phyloP scores from a whole-genome alignment of 1,140 invertebrate genomes.

The Myzus persicae region DNA sequence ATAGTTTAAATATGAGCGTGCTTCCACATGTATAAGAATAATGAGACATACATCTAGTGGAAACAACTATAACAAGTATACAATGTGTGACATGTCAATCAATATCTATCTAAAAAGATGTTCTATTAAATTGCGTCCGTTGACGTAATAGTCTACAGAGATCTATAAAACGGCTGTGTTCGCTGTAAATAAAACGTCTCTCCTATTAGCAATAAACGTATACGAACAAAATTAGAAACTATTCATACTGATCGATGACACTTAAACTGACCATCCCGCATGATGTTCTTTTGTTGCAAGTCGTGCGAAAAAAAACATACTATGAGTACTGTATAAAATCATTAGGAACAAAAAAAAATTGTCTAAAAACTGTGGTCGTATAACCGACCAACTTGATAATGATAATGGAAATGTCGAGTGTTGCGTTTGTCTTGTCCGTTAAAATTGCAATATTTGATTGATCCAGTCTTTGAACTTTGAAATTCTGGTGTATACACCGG shows the following conservation, averaged over 20 bases:
- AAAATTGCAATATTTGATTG: conserved; percentile 88
- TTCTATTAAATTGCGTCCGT: conserved; percentile 26
- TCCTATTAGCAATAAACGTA: background rate
- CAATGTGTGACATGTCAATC: background rate
- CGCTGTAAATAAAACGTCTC: conserved; percentile 15
- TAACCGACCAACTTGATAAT: background rate
- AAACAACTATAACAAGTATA: background rate
- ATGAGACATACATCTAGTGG: background rate
- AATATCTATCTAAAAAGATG: background rate
- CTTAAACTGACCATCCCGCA: background rate
- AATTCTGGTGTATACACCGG: conserved; percentile 94
- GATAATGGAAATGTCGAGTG: background rate
- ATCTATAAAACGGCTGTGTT: background rate
- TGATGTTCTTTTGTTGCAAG: background rate
- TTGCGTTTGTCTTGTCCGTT: conserved; percentile 51
- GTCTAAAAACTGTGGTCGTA: background rate
- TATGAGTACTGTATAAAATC: conserved; percentile 22
- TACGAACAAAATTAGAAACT: conserved; percentile 11
- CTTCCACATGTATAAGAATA: background rate
- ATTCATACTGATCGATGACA: background rate
- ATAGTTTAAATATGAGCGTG: background rate
- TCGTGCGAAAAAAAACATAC: conserved; percentile 22
- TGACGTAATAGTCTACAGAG: conserved; percentile 9
- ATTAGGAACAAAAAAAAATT: conserved; percentile 29
- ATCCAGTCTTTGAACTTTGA: conserved; percentile 92